Evolutionary conservation across 2,888 invertebrate genomes (phyloP), one percentile per base, ranked within the genome.

Genomic region (Heteromyza rotundicornis): DNA sequence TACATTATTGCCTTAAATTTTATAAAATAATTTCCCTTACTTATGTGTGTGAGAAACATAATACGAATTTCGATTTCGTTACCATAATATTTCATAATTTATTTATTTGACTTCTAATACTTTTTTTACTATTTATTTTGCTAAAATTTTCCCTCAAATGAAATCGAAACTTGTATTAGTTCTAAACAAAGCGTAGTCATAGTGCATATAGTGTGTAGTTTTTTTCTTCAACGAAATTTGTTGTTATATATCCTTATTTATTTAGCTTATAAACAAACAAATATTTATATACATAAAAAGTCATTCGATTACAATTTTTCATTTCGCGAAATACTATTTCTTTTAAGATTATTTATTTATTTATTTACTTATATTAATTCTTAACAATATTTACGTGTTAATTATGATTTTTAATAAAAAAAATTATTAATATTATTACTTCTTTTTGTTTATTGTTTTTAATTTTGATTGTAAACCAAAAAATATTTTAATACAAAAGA

Each of bases 61-160:
- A 74, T 74, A 71, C 63, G 67, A 51, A 75, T 74, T 75, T 75
- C 72, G 74, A 74, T 74, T 74, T 74, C 72, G 73, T 74, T 49
- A 69, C 22, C 36, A 49, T 14, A 47, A 14, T 32, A 17, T 64
- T 63, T 58, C 2, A 14, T 57, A 59, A 67, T 57, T 57, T 65
- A 63, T 59, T 59, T 55, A 64, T 63, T 59, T 63, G 24, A 40
- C 3, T 50, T 16, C 57, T 8, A 53, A 19, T 20, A 49, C 27
- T 27, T 32, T 16, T 44, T 23, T 2, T 27, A 44, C 23, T 40
- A 53, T 27, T 49, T 22, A 32, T 16, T 12, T 44, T 27, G 20
- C 44, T 49, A 24, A 32, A 35, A 53, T 53, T 50, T 54, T n/a
- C n/a, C n/a, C n/a, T n/a, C n/a, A n/a, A 74, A 75, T 75, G 75